Conservation (phyloP, 2,113 vertebrate genomes). For the Raja brachyura region DNA sequence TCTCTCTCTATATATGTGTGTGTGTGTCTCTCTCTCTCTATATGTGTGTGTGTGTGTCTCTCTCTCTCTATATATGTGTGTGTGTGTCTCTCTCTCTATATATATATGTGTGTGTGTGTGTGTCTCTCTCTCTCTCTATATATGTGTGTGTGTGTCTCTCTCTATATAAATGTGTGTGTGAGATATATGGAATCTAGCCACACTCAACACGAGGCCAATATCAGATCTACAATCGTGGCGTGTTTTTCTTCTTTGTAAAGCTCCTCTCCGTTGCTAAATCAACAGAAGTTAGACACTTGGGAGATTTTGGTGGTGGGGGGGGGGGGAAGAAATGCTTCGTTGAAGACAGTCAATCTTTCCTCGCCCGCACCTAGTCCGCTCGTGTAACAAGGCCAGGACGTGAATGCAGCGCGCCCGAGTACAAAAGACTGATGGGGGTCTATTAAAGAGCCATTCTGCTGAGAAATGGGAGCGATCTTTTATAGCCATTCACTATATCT, state of each 20-base stretch:
- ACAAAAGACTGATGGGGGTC: not conserved
- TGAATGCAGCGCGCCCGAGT: not conserved
- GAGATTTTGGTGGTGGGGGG: too few relatives aligned
- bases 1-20: too few relatives aligned
- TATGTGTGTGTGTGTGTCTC: too few relatives aligned
- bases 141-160: not conserved
- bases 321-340: not conserved
- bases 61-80: too few relatives aligned
- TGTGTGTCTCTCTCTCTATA: too few relatives aligned
- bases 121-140: too few relatives aligned
- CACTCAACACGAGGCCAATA: not conserved
- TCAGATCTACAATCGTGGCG: not conserved
- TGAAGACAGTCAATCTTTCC: not conserved
- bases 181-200: not conserved
- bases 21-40: too few relatives aligned
- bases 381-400: not conserved
- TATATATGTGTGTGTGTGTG: too few relatives aligned
- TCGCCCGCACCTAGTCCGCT: not conserved
- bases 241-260: not conserved
- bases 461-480: not conserved
- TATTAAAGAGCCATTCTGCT: not conserved
- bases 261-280: not conserved
- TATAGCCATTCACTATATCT: not conserved
- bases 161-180: not conserved
- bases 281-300: constrained; percentile 16